Evolutionary conservation across 2,113 vertebrate genomes (phyloP).

Genomic region (Strigops habroptila): DNA sequence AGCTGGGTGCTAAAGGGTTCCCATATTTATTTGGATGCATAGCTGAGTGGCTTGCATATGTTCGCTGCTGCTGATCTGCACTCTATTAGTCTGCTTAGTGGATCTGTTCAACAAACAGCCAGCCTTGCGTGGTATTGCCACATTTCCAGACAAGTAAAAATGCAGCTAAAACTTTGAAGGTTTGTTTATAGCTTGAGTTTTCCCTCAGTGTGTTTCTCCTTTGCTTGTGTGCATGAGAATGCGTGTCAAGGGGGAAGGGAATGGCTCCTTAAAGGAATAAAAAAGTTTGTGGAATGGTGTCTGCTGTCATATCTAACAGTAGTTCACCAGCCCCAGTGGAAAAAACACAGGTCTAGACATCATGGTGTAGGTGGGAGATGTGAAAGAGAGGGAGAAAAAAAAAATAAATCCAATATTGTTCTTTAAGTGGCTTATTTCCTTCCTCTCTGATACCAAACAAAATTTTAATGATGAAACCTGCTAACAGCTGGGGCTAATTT

Average conservation of each 20-base stretch:
- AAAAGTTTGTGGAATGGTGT: neutral
- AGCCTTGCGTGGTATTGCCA: conserved; percentile 1
- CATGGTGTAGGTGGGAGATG: neutral
- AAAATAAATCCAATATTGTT: neutral
- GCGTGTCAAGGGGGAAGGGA: neutral
- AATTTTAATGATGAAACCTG: conserved; percentile 56
- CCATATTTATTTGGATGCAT: neutral
- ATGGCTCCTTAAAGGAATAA: neutral
- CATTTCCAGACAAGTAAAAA: conserved; percentile 50
- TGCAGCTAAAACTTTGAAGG: conserved; percentile 9
- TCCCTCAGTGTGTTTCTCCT: conserved; percentile 11
- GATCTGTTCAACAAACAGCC: neutral
- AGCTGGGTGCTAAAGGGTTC: neutral
- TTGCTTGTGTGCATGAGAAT: neutral
- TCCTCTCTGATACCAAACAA: conserved; percentile 43
- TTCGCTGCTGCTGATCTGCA: neutral
- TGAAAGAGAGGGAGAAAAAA: neutral
- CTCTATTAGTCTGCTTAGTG: neutral
- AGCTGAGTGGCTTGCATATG: neutral
- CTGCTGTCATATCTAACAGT: neutral
- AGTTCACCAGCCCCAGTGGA: neutral
- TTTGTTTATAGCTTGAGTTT: conserved; percentile 38
- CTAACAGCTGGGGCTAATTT: conserved; percentile 64
- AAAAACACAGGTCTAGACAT: neutral
- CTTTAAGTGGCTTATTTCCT: conserved; percentile 48